These are phyloP conservation scores for Patella vulgata DNA, from an alignment of 1,140 invertebrate species.

Conservation along the genomic window DNA sequence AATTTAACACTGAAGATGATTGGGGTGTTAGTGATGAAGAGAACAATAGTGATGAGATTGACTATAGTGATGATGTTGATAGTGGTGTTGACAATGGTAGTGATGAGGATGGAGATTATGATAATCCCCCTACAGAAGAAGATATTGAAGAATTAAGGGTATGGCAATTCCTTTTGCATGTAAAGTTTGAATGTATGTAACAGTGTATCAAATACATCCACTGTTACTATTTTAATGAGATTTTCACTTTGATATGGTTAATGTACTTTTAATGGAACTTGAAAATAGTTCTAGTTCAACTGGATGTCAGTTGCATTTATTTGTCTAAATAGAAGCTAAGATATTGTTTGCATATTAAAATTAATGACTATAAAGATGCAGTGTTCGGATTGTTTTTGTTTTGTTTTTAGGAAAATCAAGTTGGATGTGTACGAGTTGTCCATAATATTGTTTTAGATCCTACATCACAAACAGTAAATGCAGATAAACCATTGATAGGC, in stretches of 20 bases:
- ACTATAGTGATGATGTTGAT: slow-evolving; percentile 53
- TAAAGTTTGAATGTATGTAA: not conserved
- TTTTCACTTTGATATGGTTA: too few species aligned
- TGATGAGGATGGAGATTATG: slow-evolving; percentile 26
- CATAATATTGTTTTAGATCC: slow-evolving; percentile 33
- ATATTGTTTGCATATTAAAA: too few species aligned
- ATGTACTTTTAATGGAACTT: too few species aligned
- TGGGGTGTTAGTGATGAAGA: slow-evolving; percentile 58
- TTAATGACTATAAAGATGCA: too few species aligned
- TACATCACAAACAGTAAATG: slow-evolving; percentile 5
- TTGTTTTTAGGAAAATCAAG: slow-evolving; percentile 34
- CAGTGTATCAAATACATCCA: not conserved
- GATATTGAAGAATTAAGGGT: slow-evolving; percentile 25
- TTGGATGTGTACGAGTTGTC: slow-evolving; percentile 70
- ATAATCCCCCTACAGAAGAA: slow-evolving; percentile 22
- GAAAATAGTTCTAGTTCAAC: too few species aligned
- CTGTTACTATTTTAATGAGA: too few species aligned
- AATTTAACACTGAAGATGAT: slow-evolving; percentile 35
- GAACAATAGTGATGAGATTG: slow-evolving; percentile 6
- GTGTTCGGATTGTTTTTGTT: too few species aligned
- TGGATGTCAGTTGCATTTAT: too few species aligned
- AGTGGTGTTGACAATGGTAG: slow-evolving; percentile 40
- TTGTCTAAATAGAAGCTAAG: too few species aligned
- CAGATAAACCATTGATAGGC: slow-evolving; percentile 65
- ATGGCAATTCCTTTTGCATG: not conserved